These are phyloP conservation scores for Ginglymostoma cirratum DNA, from an alignment of 2,113 vertebrate genomes.

Conservation along the genomic window DNA sequence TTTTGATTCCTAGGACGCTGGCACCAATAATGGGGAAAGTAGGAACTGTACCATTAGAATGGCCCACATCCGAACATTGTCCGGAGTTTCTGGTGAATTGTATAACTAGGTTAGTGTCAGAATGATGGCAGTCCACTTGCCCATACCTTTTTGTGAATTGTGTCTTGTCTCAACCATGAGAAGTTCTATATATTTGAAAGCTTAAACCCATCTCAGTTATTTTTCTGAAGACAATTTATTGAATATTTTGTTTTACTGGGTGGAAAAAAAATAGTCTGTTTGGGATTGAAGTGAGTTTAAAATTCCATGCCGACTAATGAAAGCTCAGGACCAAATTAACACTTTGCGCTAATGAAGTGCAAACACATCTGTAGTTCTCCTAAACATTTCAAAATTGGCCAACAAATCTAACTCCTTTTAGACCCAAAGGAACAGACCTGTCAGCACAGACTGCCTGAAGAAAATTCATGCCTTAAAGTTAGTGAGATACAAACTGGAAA, in stretches of 20 bases:
- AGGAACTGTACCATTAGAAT: no score
- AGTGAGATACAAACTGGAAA: neutral
- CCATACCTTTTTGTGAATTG: neutral
- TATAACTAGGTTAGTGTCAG: neutral
- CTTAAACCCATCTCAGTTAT: neutral
- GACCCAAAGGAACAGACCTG: neutral
- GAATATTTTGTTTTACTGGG: neutral
- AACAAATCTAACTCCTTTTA: neutral
- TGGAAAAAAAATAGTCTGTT: neutral
- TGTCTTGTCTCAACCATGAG: neutral
- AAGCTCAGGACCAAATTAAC: neutral
- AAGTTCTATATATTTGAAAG: neutral
- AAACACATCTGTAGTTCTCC: neutral
- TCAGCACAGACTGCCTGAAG: neutral
- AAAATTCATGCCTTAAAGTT: no score
- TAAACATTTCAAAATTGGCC: neutral
- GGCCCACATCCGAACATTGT: no score
- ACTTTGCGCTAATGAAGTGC: neutral
- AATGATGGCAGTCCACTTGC: neutral
- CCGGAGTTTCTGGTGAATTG: no score
- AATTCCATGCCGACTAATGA: neutral
- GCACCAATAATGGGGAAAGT: no score
- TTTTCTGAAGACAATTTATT: neutral
- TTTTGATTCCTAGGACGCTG: no score
- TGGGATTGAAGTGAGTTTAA: neutral